Conservation (phyloP, 1,140 invertebrate species). For the Chionoecetes opilio region DNA sequence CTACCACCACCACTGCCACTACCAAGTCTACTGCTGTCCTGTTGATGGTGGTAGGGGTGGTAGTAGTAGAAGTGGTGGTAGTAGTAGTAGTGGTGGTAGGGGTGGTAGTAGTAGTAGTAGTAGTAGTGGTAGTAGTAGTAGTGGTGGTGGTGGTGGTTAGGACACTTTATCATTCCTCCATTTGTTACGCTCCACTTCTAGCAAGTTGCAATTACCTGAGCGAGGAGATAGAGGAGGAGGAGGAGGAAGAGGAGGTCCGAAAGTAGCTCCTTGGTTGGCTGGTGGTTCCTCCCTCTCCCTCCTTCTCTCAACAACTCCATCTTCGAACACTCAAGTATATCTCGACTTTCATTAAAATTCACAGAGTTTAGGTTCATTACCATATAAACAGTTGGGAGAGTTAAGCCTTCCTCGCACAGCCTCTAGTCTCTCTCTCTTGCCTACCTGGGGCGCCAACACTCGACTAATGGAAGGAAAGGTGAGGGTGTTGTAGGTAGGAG, state of each 20-base stretch:
- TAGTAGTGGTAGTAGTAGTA: too few species aligned
- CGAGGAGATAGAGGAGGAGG: background rate
- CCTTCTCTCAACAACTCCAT: slow-evolving; percentile 19
- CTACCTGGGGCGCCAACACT: too few species aligned
- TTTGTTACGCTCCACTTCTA: slow-evolving; percentile 17
- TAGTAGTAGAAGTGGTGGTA: background rate
- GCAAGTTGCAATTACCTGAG: slow-evolving; percentile 12
- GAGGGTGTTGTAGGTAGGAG: background rate
- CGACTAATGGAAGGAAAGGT: background rate
- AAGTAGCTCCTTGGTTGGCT: too few species aligned
- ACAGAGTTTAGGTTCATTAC: slow-evolving; percentile 43
- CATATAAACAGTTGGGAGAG: slow-evolving; percentile 56
- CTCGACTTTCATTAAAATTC: slow-evolving; percentile 60
- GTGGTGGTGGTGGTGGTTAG: background rate
- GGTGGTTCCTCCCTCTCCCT: too few species aligned
- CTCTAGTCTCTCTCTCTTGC: too few species aligned
- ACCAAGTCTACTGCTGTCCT: too few species aligned
- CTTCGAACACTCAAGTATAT: slow-evolving; percentile 35
- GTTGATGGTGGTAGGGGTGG: background rate
- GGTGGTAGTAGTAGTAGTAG: background rate
- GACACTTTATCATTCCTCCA: slow-evolving; percentile 20
- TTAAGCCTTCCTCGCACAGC: background rate
- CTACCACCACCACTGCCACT: background rate
- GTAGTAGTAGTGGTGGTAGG: background rate
- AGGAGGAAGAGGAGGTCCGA: background rate